These are phyloP conservation scores for Sipha flava DNA, from an alignment of 1,140 invertebrate species.

Conservation along the genomic window DNA sequence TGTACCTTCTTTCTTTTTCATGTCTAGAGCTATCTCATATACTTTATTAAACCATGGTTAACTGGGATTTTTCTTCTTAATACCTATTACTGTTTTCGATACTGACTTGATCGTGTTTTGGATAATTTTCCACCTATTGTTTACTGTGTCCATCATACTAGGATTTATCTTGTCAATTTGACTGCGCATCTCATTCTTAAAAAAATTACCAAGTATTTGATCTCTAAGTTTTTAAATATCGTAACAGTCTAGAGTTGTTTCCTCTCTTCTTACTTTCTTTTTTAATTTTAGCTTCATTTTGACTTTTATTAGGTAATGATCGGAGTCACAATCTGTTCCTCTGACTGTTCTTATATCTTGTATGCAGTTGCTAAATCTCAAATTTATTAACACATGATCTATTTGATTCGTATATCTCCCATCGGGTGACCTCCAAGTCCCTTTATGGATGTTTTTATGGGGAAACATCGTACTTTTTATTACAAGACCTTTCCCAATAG, in stretches of 20 bases:
- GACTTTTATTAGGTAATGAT: background rate
- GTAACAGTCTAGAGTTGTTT: background rate
- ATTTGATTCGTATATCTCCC: too few relatives aligned
- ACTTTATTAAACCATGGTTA: background rate
- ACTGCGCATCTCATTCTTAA: background rate
- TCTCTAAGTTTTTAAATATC: background rate
- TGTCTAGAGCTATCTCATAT: background rate
- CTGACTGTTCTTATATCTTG: background rate
- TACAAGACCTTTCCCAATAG: background rate
- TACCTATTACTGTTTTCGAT: too few relatives aligned
- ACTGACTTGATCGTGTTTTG: too few relatives aligned
- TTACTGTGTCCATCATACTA: background rate
- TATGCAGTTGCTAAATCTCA: background rate
- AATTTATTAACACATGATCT: too few relatives aligned
- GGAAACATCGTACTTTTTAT: background rate
- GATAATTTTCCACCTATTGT: background rate
- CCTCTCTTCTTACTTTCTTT: background rate
- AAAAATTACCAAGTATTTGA: background rate
- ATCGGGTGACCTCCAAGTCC: too few relatives aligned
- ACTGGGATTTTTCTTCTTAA: background rate
- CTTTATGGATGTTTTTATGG: too few relatives aligned
- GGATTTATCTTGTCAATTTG: background rate
- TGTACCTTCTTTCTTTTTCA: background rate
- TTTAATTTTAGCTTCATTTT: background rate
- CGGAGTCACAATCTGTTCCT: background rate